phyloP scores from a whole-genome alignment of 2,113 vertebrate genomes.

The Carollia perspicillata region DNA sequence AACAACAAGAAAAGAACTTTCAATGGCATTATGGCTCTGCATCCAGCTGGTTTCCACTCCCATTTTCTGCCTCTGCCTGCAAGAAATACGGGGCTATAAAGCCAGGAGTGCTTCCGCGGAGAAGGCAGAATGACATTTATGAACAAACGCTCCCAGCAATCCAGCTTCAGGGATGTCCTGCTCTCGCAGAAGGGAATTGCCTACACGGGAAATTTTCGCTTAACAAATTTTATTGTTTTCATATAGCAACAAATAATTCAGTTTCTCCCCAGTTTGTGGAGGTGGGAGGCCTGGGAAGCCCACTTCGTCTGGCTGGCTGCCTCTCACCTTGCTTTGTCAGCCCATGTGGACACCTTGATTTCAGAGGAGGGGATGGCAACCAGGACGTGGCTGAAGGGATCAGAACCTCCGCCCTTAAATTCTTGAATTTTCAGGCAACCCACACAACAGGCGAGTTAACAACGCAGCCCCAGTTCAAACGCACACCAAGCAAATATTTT shows the following conservation, averaged over 20 bases:
- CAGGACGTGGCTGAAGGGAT: background rate
- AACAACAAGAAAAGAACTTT: background rate
- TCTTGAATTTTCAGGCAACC: background rate
- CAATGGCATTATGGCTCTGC: background rate
- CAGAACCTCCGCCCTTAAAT: background rate
- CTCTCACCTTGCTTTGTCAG: background rate
- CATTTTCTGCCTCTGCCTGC: slow-evolving; percentile 14
- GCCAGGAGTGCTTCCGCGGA: background rate
- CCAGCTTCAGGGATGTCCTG: background rate
- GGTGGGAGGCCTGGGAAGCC: background rate
- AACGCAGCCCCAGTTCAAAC: background rate
- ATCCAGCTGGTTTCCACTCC: slow-evolving; percentile 25
- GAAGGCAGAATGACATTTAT: slow-evolving; percentile 6
- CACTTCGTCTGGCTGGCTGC: background rate
- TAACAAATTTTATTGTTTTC: slow-evolving; percentile 66
- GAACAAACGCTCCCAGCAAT: slow-evolving; percentile 15
- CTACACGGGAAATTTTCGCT: slow-evolving; percentile 57
- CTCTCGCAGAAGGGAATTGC: background rate
- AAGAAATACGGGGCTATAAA: slow-evolving; percentile 60
- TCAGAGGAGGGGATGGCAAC: background rate
- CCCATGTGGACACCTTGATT: slow-evolving; percentile 42
- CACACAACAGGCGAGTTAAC: background rate
- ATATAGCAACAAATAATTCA: slow-evolving; percentile 49
- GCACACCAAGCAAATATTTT: slow-evolving; percentile 66
- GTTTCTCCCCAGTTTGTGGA: background rate